Evolutionary conservation across 2,113 vertebrate species (phyloP).

Genomic region (Pleuronectes platessa): DNA sequence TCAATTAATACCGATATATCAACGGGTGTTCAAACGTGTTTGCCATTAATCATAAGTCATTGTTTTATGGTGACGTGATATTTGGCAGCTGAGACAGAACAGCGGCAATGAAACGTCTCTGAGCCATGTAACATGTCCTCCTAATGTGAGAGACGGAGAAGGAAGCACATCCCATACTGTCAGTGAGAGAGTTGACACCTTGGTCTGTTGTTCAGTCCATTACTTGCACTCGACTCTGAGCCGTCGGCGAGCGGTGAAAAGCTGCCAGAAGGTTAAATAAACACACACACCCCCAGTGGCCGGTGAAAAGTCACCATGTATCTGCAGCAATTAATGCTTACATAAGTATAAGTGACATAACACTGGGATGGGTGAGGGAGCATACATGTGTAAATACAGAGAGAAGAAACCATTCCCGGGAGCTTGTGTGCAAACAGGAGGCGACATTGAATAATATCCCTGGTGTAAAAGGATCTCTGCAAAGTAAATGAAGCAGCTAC

Average conservation of each 20-base stretch:
- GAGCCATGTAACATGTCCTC: constrained; percentile 55
- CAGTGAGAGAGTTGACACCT: background rate
- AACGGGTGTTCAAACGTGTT: constrained; percentile 43
- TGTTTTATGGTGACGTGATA: constrained; percentile 67
- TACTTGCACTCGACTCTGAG: constrained; percentile 1
- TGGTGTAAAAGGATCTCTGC: background rate
- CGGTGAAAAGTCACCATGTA: constrained; percentile 8
- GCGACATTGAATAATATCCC: background rate
- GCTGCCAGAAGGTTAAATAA: constrained; percentile 17
- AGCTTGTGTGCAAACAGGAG: constrained; percentile 15
- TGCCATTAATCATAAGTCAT: constrained; percentile 69
- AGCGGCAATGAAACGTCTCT: constrained; percentile 50
- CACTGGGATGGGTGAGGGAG: constrained; percentile 14
- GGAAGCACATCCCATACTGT: constrained; percentile 19
- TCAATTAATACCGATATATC: constrained; percentile 71
- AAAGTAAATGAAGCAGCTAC: background rate
- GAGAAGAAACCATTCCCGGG: constrained; percentile 21
- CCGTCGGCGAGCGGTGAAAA: background rate
- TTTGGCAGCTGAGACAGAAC: constrained; percentile 69
- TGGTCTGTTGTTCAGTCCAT: constrained; percentile 2
- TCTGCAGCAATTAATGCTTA: constrained; percentile 29
- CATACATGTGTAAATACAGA: constrained; percentile 14
- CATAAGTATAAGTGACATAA: constrained; percentile 28
- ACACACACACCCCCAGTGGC: constrained; percentile 21
- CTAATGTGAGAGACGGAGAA: constrained; percentile 8